Evolutionary conservation across 2,888 invertebrate species (phyloP).

Genomic region (Phragmatobia fuliginosa): DNA sequence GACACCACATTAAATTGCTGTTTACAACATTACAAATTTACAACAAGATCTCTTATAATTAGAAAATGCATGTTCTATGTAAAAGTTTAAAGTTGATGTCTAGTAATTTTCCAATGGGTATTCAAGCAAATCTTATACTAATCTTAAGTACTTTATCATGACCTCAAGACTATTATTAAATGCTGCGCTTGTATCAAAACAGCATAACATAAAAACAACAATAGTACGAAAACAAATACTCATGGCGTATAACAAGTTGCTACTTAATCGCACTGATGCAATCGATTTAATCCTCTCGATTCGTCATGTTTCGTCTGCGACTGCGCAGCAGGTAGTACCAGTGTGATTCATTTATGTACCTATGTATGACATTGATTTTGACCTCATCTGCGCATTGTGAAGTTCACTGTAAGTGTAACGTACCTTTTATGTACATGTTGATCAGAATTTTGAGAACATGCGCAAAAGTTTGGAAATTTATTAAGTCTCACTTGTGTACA

Average conservation of each 20-base stretch:
- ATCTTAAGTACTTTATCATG: background rate
- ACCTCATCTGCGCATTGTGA: constrained; percentile 37
- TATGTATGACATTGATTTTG: constrained; percentile 47
- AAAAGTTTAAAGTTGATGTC: too few relatives aligned
- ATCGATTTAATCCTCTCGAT: constrained; percentile 41
- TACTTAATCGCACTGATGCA: constrained; percentile 42
- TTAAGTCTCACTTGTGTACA: background rate
- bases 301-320: constrained; percentile 29
- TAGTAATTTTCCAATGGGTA: too few relatives aligned
- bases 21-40: background rate
- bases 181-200: background rate
- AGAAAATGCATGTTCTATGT: background rate
- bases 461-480: background rate
- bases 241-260: background rate
- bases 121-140: too few relatives aligned
- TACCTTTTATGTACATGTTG: constrained; percentile 9
- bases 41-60: background rate
- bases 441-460: too few relatives aligned
- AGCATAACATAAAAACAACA: background rate
- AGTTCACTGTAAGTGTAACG: constrained; percentile 23
- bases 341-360: constrained; percentile 38
- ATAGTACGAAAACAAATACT: background rate
- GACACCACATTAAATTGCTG: background rate
- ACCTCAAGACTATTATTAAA: background rate
- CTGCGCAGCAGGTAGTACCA: constrained; percentile 27